phyloP scores from a whole-genome alignment of 2,888 invertebrate species.

The Cosmopolites sordidus region DNA sequence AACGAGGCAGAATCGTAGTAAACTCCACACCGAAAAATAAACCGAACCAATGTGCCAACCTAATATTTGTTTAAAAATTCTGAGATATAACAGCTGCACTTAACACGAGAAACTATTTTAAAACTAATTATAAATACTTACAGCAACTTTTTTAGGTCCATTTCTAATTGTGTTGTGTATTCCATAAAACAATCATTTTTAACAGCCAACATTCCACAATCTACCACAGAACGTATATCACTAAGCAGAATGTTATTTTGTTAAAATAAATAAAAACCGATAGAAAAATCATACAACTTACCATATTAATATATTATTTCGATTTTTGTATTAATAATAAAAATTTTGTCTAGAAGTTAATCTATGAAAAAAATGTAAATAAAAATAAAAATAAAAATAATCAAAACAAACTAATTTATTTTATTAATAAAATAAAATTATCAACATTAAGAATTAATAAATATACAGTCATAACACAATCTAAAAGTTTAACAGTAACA shows the following conservation, averaged over 20 bases:
- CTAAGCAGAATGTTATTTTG: constrained; percentile 23
- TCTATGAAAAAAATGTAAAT: constrained; percentile 9
- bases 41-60: too few relatives aligned
- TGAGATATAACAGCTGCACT: too few relatives aligned
- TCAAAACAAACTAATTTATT: constrained; percentile 20
- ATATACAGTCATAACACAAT: constrained; percentile 18
- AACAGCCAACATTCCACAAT: constrained; percentile 49
- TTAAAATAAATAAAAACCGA: constrained; percentile 18
- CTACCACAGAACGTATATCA: constrained; percentile 34
- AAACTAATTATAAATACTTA: too few relatives aligned
- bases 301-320: constrained; percentile 7
- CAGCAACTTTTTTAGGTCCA: too few relatives aligned
- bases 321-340: constrained; percentile 11
- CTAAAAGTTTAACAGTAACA: constrained; percentile 24
- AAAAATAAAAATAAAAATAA: constrained; percentile 6
- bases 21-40: too few relatives aligned
- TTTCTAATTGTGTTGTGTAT: not conserved
- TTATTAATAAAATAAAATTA: constrained; percentile 22
- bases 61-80: too few relatives aligned
- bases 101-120: too few relatives aligned
- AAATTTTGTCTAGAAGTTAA: constrained; percentile 1
- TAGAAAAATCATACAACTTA: constrained; percentile 18
- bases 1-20: too few relatives aligned
- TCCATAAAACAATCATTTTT: constrained; percentile 43
- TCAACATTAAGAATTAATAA: constrained; percentile 23